These are phyloP conservation scores for Delphinus delphis DNA, from an alignment of 2,113 vertebrate genomes.

Conservation along the genomic window DNA sequence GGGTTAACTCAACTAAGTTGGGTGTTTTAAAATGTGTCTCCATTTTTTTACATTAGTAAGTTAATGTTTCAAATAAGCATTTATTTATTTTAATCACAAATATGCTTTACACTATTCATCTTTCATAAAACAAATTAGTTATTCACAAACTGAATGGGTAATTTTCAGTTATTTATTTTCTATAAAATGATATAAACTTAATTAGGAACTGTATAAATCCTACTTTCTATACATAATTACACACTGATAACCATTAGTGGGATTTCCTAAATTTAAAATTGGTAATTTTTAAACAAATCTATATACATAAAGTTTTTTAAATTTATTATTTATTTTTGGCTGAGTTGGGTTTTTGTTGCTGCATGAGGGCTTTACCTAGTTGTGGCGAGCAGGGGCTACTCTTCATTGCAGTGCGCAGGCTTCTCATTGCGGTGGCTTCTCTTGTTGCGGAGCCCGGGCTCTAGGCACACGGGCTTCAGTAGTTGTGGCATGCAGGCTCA, in stretches of 20 bases:
- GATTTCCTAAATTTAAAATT: not conserved
- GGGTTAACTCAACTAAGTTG: constrained; percentile 50
- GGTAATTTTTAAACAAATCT: not conserved
- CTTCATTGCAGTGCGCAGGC: too few species aligned
- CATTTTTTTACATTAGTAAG: not conserved
- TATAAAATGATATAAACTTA: not conserved
- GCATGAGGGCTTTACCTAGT: too few species aligned
- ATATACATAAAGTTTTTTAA: not conserved
- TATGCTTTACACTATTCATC: constrained; percentile 13
- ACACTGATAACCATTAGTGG: not conserved
- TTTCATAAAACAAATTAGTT: constrained; percentile 34
- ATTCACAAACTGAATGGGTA: constrained; percentile 33
- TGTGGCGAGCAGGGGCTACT: too few species aligned
- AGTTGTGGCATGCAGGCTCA: too few species aligned
- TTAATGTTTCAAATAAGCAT: constrained; percentile 32
- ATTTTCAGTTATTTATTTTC: constrained; percentile 28
- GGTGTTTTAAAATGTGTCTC: not conserved
- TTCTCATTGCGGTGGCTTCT: too few species aligned
- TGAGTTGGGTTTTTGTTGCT: too few species aligned
- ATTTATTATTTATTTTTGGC: too few species aligned
- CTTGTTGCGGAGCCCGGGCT: too few species aligned
- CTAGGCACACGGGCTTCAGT: too few species aligned
- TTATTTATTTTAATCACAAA: constrained; percentile 47
- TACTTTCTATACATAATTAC: not conserved
- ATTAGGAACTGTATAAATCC: not conserved